Evolutionary conservation across 2,888 invertebrate species (phyloP).

Genomic region (Brachyptera putata): DNA sequence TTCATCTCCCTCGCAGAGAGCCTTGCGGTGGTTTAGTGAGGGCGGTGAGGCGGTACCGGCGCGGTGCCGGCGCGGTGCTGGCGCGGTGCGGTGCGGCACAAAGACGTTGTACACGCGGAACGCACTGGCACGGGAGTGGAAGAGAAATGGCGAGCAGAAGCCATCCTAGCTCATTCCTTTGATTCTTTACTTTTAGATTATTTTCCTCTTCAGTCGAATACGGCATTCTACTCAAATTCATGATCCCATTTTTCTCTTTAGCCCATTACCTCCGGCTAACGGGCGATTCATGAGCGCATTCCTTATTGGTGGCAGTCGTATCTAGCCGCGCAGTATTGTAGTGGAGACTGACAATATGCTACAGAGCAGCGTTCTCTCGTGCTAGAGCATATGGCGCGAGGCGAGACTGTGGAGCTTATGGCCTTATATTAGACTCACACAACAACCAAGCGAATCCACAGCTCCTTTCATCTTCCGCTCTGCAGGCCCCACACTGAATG

Average conservation of each 20-base stretch:
- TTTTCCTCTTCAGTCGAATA: slow-evolving; percentile 14
- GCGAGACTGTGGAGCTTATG: neutral
- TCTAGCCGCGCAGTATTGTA: slow-evolving; percentile 4
- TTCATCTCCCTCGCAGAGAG: slow-evolving; percentile 4
- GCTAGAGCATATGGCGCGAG: too few species aligned
- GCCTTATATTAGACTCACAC: slow-evolving; percentile 7
- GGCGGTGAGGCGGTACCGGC: neutral
- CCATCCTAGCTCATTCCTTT: slow-evolving; percentile 14
- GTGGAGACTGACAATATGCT: too few species aligned
- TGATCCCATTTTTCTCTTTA: slow-evolving; percentile 29
- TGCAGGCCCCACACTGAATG: too few species aligned
- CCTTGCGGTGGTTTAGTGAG: too few species aligned
- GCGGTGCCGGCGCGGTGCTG: neutral
- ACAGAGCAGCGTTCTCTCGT: too few species aligned
- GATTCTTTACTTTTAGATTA: slow-evolving; percentile 2
- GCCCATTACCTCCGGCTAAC: slow-evolving; percentile 28
- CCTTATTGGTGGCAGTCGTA: slow-evolving; percentile 13
- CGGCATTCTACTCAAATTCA: slow-evolving; percentile 29
- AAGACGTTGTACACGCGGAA: neutral
- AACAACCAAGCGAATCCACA: neutral
- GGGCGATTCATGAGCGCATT: slow-evolving; percentile 27
- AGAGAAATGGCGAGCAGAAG: too few species aligned
- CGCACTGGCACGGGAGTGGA: too few species aligned
- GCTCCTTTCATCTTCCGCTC: too few species aligned
- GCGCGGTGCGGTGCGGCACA: neutral